These are phyloP conservation scores for Falco naumanni DNA, from an alignment of 2,797 vertebrate genomes.

Conservation along the genomic window DNA sequence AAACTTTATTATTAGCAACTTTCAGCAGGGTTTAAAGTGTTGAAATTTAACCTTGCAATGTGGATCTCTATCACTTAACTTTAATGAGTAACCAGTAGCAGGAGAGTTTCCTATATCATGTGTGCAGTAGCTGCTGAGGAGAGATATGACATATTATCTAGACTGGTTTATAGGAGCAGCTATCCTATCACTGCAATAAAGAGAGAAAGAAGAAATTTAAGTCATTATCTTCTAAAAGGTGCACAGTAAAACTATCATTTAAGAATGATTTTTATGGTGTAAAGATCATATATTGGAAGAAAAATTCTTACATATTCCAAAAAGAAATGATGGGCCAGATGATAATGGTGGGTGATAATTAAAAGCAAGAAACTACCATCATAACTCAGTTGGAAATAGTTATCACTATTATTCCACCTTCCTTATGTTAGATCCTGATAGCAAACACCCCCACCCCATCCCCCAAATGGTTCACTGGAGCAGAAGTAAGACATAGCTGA, in stretches of 20 bases:
- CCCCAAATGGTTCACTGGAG: not conserved
- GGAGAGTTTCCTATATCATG: slow-evolving; percentile 69
- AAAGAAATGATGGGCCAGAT: not conserved
- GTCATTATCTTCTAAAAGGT: not conserved
- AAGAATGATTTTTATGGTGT: not conserved
- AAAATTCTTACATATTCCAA: not conserved
- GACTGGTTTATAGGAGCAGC: slow-evolving; percentile 19
- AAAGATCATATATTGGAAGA: not conserved
- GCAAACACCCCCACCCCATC: not conserved
- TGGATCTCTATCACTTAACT: slow-evolving; percentile 71
- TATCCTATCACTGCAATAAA: slow-evolving; percentile 18
- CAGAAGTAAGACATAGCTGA: slow-evolving; percentile 18
- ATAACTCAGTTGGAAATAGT: not conserved
- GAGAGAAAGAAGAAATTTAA: slow-evolving; percentile 30
- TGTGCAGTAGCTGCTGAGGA: slow-evolving; percentile 56
- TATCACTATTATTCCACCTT: not conserved
- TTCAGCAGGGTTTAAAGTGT: slow-evolving; percentile 68
- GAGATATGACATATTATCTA: slow-evolving; percentile 70
- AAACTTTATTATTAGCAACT: slow-evolving; percentile 64
- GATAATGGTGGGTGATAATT: not conserved
- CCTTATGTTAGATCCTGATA: not conserved
- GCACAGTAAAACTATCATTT: not conserved
- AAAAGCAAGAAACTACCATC: not conserved
- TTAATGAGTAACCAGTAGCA: slow-evolving; percentile 68
- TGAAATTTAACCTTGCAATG: slow-evolving; percentile 67